These are phyloP conservation scores for Ophonus ardosiacus DNA, from an alignment of 2,888 invertebrate species.

Conservation along the genomic window DNA sequence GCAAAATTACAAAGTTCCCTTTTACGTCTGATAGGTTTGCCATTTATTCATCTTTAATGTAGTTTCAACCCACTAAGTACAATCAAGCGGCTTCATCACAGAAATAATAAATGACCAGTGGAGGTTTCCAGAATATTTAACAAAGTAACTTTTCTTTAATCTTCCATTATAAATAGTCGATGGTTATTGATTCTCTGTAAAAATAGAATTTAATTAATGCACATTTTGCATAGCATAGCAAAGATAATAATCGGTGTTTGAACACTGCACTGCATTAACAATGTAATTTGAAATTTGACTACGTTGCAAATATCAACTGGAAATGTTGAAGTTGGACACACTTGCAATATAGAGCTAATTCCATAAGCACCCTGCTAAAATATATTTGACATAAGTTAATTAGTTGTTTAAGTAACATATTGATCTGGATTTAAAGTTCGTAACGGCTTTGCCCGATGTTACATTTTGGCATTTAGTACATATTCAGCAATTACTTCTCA, in stretches of 20 bases:
- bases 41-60: slow-evolving; percentile 30
- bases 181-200: slow-evolving; percentile 1
- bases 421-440: too few relatives aligned
- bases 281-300: slow-evolving; percentile 14
- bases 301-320: background rate
- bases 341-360: background rate
- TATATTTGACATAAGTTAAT: background rate
- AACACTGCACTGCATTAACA: background rate
- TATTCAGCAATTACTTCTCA: too few relatives aligned
- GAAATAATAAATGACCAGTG: slow-evolving; percentile 24
- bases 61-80: slow-evolving; percentile 23
- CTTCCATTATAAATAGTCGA: slow-evolving; percentile 3
- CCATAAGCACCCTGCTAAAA: background rate
- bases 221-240: background rate
- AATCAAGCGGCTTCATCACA: slow-evolving; percentile 29
- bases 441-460: too few relatives aligned
- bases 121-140: slow-evolving; percentile 8
- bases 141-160: slow-evolving; percentile 12
- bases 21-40: slow-evolving; percentile 12
- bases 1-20: slow-evolving; percentile 1
- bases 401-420: background rate
- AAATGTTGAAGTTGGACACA: background rate
- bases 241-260: slow-evolving; percentile 17
- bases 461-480: too few relatives aligned
- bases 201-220: slow-evolving; percentile 27